Evolutionary conservation across 2,888 invertebrate genomes (phyloP), one percentile per base, ranked within the genome.

Genomic region (Rhamnusium bicolor): DNA sequence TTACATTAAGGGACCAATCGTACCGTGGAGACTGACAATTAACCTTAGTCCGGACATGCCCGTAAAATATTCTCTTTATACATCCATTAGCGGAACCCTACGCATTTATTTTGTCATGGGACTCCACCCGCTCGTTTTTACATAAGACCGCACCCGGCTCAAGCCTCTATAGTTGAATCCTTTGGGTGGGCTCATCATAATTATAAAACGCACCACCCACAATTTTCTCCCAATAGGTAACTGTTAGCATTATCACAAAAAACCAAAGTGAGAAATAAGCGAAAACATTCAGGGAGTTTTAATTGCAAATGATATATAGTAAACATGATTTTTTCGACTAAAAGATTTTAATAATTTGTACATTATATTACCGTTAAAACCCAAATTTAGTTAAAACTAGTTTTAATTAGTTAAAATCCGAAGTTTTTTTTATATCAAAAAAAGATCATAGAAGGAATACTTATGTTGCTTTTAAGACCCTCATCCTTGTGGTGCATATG

Each of bases 31-130:
- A 54, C 54, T 5, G 40, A n/a, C 27, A 63, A 63, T 63, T 46
- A 63, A 49, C 24, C 63, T 47, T 27, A 47, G 63, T 47, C 27
- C 63, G 63, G 63, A 18, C 63, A 27, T 49, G 27, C 27, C 63
- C 54, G 66, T 58, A 21, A 58, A 71, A 32, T 47, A 60, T 32
- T 29, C 63, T 65, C 54, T 56, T 47, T 32, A 63, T 54, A 62
- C 54, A 62, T 67, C 69, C 72, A 72, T 72, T 72, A 72, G 72
- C 56, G 56, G 21, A 63, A 63, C 72, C 72, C 62, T 54, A 72
- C 72, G 72, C 72, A 62, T 63, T 62, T 54, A 63, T 72, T n/a
- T 54, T 60, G 67, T 72, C 72, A 54, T 60, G 68, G 69, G 68
- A 53, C 72, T 51, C 68, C 72, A 67, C 72, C 67, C 72, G 72